phyloP scores from a whole-genome alignment of 2,113 vertebrate genomes.

The Probosciger aterrimus region DNA sequence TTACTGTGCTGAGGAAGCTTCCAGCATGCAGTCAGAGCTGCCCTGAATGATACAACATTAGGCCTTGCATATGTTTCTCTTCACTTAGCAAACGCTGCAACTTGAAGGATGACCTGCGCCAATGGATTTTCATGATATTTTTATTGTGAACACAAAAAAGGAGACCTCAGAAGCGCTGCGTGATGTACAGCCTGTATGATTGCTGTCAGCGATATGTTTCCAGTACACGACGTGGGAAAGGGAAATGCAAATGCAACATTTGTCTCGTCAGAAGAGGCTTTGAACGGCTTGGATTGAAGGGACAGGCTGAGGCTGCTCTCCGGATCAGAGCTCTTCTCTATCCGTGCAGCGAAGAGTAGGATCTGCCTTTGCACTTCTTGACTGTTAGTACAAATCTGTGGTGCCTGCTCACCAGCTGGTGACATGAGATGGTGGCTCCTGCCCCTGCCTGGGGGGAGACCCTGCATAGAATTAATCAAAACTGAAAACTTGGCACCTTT shows the following conservation, averaged over 20 bases:
- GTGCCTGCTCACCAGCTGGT: slow-evolving; percentile 8
- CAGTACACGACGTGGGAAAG: background rate
- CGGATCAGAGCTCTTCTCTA: background rate
- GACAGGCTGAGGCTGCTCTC: background rate
- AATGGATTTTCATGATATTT: background rate
- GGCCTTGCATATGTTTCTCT: background rate
- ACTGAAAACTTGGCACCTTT: background rate
- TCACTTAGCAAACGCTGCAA: background rate
- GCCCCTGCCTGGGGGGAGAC: background rate
- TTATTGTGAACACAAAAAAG: background rate
- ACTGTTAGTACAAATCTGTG: background rate
- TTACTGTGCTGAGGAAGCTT: background rate
- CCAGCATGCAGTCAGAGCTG: background rate
- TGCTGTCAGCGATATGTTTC: background rate
- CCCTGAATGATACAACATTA: background rate
- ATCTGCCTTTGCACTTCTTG: background rate
- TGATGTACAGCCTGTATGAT: background rate
- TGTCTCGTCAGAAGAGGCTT: background rate
- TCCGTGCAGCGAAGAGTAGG: accelerated
- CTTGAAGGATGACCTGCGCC: background rate
- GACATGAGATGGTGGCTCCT: background rate
- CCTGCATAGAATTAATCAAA: background rate
- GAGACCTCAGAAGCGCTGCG: background rate
- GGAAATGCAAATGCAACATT: slow-evolving; percentile 7
- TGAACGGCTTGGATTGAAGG: background rate